These are phyloP conservation scores for Carcharodon carcharias DNA, from an alignment of 2,797 vertebrate genomes.

Conservation along the genomic window DNA sequence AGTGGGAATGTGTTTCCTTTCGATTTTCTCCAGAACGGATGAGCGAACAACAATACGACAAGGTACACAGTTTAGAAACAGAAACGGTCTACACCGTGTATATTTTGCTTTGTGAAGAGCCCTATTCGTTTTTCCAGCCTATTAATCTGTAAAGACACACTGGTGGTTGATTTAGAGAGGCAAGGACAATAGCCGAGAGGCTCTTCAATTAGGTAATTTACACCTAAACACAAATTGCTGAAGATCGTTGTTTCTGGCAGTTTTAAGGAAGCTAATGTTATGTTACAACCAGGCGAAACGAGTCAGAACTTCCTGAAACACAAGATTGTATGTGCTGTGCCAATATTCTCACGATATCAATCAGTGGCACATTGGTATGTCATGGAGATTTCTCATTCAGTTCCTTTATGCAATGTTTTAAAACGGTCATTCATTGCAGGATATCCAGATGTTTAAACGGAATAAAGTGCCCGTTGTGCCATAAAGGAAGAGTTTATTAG, in stretches of 20 bases:
- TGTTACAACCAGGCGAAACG: constrained; percentile 14
- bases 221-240: constrained; percentile 31
- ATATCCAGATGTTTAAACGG: constrained; percentile 17
- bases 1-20: constrained; percentile 38
- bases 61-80: constrained; percentile 29
- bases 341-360: constrained; percentile 38
- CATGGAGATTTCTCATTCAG: constrained; percentile 19
- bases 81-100: background rate
- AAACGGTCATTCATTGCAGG: constrained; percentile 14
- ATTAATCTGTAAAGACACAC: constrained; percentile 32
- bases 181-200: constrained; percentile 25
- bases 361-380: constrained; percentile 31
- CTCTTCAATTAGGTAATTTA: constrained; percentile 29
- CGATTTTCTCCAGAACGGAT: constrained; percentile 35
- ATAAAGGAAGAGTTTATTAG: background rate
- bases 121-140: constrained; percentile 21
- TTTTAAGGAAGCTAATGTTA: constrained; percentile 33
- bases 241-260: constrained; percentile 18
- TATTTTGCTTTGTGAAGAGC: constrained; percentile 35
- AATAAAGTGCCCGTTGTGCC: background rate
- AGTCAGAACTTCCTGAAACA: constrained; percentile 32
- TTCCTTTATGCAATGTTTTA: constrained; percentile 22
- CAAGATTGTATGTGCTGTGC: background rate
- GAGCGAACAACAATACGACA: constrained; percentile 36
- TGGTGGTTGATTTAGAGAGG: constrained; percentile 31